Evolutionary conservation across 2,888 invertebrate genomes (phyloP).

Genomic region (Tridacna gigas): DNA sequence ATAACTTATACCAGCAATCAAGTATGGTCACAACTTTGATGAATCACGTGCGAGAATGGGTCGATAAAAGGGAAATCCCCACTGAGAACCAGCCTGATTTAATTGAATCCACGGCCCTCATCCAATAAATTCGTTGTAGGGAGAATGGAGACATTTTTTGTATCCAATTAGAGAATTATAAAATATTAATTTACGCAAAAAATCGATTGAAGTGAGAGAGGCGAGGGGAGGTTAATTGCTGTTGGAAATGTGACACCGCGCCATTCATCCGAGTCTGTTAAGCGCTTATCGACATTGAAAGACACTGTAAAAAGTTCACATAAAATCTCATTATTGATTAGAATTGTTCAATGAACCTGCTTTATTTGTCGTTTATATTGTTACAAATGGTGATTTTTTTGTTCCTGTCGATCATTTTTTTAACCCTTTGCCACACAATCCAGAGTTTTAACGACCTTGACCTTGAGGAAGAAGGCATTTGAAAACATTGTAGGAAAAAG

Average conservation of each 20-base stretch:
- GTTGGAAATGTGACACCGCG: constrained; percentile 25
- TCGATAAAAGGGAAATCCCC: constrained; percentile 53
- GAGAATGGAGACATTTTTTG: constrained; percentile 43
- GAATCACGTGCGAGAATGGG: constrained; percentile 63
- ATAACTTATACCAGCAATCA: constrained; percentile 54
- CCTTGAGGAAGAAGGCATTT: too few species aligned
- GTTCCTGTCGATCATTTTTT: too few species aligned
- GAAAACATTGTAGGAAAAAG: too few species aligned
- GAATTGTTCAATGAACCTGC: too few species aligned
- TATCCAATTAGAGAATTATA: constrained; percentile 66
- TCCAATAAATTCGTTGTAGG: constrained; percentile 50
- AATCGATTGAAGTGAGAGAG: constrained; percentile 47
- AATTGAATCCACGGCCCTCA: constrained; percentile 51
- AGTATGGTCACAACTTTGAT: constrained; percentile 56
- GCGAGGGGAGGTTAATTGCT: constrained; percentile 26
- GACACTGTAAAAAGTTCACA: too few species aligned
- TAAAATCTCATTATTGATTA: too few species aligned
- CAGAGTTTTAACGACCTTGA: too few species aligned
- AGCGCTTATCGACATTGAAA: constrained; percentile 1
- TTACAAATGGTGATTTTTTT: too few species aligned
- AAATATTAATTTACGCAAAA: constrained; percentile 60
- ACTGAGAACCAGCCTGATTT: constrained; percentile 47
- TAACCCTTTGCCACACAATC: too few species aligned
- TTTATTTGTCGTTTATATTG: too few species aligned
- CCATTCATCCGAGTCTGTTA: constrained; percentile 12